These are phyloP conservation scores for Sminthopsis crassicaudata DNA, from an alignment of 2,113 vertebrate genomes.

Conservation along the genomic window DNA sequence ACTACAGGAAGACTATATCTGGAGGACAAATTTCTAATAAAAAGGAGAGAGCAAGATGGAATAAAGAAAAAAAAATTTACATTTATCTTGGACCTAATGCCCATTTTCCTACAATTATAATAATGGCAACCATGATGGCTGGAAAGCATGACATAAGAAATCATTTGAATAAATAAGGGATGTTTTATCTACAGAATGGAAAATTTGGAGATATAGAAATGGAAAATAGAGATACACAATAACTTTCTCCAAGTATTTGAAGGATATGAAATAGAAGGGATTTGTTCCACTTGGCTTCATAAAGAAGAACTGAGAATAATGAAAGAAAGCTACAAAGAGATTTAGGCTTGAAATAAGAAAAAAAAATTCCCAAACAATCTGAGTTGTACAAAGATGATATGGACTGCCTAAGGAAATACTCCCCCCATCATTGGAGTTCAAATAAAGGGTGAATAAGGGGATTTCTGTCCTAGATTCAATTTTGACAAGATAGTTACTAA, in stretches of 20 bases:
- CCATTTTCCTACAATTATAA: neutral
- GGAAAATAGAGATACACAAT: neutral
- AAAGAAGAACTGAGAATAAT: neutral
- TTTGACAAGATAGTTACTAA: neutral
- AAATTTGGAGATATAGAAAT: neutral
- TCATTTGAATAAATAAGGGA: neutral
- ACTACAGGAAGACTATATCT: neutral
- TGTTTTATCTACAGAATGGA: neutral
- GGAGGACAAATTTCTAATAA: neutral
- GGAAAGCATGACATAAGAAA: neutral
- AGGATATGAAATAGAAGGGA: neutral
- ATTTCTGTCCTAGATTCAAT: neutral
- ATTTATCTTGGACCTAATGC: neutral
- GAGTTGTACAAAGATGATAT: neutral
- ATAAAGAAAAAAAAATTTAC: neutral
- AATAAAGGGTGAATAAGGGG: neutral
- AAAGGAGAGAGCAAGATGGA: neutral
- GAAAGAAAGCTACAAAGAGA: neutral
- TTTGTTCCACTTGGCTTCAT: neutral
- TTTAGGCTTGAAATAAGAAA: neutral
- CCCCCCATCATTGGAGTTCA: neutral
- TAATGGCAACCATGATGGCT: neutral
- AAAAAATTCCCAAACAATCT: neutral
- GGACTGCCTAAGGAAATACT: neutral
- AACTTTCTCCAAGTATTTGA: neutral